Conservation (phyloP, 2,797 vertebrate species). For the Scolopax rusticola region DNA sequence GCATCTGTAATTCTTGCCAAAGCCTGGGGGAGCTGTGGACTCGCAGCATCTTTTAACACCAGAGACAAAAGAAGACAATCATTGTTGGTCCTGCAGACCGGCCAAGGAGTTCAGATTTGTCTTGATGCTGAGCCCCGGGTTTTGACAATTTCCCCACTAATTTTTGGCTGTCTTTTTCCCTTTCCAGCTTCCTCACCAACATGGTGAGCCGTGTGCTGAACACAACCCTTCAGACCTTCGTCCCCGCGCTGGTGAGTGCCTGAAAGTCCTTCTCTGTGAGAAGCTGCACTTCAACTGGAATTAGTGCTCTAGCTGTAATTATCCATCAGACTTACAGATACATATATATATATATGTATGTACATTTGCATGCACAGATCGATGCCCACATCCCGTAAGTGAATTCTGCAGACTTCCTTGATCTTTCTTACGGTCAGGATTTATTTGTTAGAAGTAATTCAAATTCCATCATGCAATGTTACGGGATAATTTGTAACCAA, state of each 20-base stretch:
- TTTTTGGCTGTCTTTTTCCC: neutral
- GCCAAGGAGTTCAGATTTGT: neutral
- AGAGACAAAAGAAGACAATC: neutral
- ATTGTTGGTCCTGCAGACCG: neutral
- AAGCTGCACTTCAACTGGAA: neutral
- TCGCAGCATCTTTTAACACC: neutral
- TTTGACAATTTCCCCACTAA: neutral
- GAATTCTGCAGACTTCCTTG: neutral
- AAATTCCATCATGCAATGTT: neutral
- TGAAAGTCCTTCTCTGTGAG: neutral
- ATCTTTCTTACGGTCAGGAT: neutral
- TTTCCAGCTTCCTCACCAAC: conserved; percentile 41
- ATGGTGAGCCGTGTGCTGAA: conserved; percentile 44
- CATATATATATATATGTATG: no score
- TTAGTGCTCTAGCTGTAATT: neutral
- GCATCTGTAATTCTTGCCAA: neutral
- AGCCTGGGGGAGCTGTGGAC: conserved; percentile 23
- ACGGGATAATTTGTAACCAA: neutral
- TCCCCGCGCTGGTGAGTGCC: conserved; percentile 63
- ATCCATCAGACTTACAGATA: neutral
- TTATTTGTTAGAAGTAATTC: conserved; percentile 7
- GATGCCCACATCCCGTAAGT: neutral
- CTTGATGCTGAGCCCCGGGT: neutral
- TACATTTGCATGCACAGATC: neutral
- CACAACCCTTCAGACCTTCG: neutral